A percentile compares a stretch with the other conserved stretches of the same genome.
phyloP scores from a whole-genome alignment of 2,797 vertebrate species.

The Acrocephalus scirpaceus region DNA sequence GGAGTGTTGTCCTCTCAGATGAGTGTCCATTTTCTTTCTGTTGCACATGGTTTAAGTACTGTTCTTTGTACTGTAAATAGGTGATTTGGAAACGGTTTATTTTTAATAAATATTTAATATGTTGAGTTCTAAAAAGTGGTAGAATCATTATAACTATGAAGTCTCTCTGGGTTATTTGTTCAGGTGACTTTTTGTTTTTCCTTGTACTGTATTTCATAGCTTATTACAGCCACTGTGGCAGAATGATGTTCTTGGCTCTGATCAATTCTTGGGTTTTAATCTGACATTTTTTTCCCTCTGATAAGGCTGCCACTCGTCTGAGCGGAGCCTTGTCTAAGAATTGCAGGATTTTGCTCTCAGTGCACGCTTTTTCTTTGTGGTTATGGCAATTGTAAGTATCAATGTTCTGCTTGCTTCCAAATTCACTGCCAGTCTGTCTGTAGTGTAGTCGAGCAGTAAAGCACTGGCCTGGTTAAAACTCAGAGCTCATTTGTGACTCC shows the following conservation, averaged over 20 bases:
- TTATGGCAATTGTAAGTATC: slow-evolving; percentile 45
- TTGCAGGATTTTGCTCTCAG: slow-evolving; percentile 22
- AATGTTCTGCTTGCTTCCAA: slow-evolving; percentile 24
- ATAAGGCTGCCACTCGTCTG: not conserved
- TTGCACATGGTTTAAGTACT: slow-evolving; percentile 71
- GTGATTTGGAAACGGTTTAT: slow-evolving; percentile 79
- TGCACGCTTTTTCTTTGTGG: slow-evolving; percentile 51
- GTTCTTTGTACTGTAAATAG: slow-evolving; percentile 79
- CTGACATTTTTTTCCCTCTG: not conserved
- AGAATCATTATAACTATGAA: slow-evolving; percentile 71
- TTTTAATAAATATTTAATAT: slow-evolving; percentile 83
- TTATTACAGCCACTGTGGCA: slow-evolving; percentile 42
- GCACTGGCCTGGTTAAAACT: slow-evolving; percentile 39
- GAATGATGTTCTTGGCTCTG: slow-evolving; percentile 47
- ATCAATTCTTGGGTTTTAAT: slow-evolving; percentile 11
- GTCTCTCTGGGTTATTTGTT: slow-evolving; percentile 69
- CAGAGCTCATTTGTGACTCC: slow-evolving; percentile 46
- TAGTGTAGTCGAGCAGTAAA: slow-evolving; percentile 39
- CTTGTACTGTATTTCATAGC: slow-evolving; percentile 66
- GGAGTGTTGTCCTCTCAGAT: slow-evolving; percentile 47
- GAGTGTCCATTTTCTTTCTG: slow-evolving; percentile 43
- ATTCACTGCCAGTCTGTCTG: slow-evolving; percentile 6
- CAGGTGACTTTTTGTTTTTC: slow-evolving; percentile 52
- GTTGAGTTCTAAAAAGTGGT: slow-evolving; percentile 73
- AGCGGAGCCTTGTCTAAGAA: slow-evolving; percentile 28